Percentiles rank a stretch among this genome's conserved stretches.
Conservation (phyloP, 2,113 vertebrate species). For the Xerus inauris region DNA sequence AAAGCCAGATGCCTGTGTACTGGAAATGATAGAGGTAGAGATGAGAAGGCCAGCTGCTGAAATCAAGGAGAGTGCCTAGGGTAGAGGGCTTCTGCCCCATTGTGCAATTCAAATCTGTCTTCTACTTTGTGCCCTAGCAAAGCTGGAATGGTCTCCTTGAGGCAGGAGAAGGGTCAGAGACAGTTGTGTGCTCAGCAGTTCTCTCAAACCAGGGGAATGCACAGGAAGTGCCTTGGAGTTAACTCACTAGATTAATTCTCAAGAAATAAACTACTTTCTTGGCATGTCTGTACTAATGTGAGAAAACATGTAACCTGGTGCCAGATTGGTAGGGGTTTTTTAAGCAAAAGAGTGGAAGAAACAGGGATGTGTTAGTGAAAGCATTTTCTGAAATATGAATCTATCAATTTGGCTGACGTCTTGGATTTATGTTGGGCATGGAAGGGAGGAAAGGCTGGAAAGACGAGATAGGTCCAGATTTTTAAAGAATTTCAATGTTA, state of each 20-base stretch:
- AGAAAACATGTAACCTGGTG: background rate
- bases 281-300: background rate
- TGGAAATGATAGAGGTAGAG: background rate
- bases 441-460: background rate
- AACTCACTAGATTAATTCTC: background rate
- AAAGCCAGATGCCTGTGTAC: background rate
- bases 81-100: background rate
- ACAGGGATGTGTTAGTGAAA: background rate
- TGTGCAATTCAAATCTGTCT: background rate
- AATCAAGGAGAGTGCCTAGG: background rate
- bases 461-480: background rate
- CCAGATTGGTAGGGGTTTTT: background rate
- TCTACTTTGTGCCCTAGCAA: background rate
- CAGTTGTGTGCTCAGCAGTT: background rate
- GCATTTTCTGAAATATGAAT: background rate
- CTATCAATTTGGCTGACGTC: background rate
- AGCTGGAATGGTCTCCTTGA: background rate
- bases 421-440: background rate
- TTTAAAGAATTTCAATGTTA: background rate
- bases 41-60: background rate
- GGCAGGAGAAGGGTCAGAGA: background rate
- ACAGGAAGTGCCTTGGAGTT: background rate
- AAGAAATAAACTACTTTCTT: background rate
- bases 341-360: background rate
- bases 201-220: background rate